Base-by-base conservation (phyloP, 2,797 vertebrate species). In the Spheniscus humboldti region DNA sequence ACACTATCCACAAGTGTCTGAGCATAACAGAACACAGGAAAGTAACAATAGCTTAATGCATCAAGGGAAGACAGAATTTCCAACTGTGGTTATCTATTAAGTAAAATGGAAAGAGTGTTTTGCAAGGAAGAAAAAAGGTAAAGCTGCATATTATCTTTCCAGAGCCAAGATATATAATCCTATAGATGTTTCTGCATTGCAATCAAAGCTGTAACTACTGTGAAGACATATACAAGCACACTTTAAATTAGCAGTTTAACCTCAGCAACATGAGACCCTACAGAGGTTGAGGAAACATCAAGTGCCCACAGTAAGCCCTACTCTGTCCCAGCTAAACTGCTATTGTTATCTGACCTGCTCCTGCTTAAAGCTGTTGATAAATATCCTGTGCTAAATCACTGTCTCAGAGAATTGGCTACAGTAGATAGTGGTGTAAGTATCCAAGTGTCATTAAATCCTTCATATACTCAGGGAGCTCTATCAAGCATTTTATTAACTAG, bases 1-100 rank as follows among this genome's bases (percentile, higher is more conserved):
- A 60, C 4, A 2, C 41, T 60, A 62, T 50, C 31, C 41, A 60
- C 66, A 81, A 75, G 18, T 2, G 1, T 0, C 0, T 28, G 18
- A 86, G 27, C 10, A 16, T 13, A 77, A 80, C 45, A 57, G 14
- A 93, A 78, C 23, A 81, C 27, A 19, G 17, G 23, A n/a, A 74
- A 91, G 52, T 13, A 89, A 69, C 12, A 62, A 28, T 7, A 92
- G 5, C 37, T 66, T 35, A 75, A 72, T 25, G 25, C 17, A 60
- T 1, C 28, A 18, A 57, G 11, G 11, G 41, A 88, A 92, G n/a
- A 83, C 0, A 72, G 28, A 11, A n/a, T n/a, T 57, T 23, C 33
- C 33, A 57, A 20, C 56, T n/a, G 33, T 23, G 56, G n/a, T 57
- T 23, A 57, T 57, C 33, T n/a, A 23, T n/a, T 57, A n/a, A 59